Base-by-base conservation (phyloP, 2,888 invertebrate species). In the Tyria jacobaeae region DNA sequence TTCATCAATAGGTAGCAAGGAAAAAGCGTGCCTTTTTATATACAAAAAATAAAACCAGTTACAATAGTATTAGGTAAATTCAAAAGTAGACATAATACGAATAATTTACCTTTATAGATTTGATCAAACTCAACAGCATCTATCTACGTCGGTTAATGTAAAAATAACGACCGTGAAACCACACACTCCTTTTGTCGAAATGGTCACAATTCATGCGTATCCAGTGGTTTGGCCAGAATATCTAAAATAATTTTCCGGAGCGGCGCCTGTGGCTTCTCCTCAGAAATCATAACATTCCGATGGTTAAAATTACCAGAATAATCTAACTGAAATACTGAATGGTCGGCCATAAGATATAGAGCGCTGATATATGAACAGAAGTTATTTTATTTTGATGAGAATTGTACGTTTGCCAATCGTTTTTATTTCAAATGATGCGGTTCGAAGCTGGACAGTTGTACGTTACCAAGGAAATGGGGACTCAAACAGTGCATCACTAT, bases 381-480 rank as follows among this genome's bases (percentile, higher is more conserved):
- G 50, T 64, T 75, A 56, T 82, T 82, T 81, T 84, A 76, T 71
- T 70, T 54, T 66, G 70, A 71, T 65, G 75, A 80, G 79, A 81
- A 76, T 87, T 87, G 88, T 81, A 75, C 73, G 57, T 63, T 69
- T 90, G 89, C 91, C 90, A 91, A 89, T 75, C 75, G 76, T 73
- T 80, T 80, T 79, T 75, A 60, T 64, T 70, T 69, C 66, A 60
- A 71, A 82, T 75, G 56, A 70, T 63, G 65, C 60, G 65, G 41
- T 14, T 73, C 75, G 72, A 79, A 72, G 68, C 68, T 61, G 66
- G 63, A 57, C 52, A 57, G 68, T 65, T 71, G 81, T 87, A 85
- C 81, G 81, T 84, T 81, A 76, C 50, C 54, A 24, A 44, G 15
- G 31, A 56, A 61, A 57, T 17, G 56, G 56, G 57, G 31, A 49